phyloP scores from a whole-genome alignment of 2,888 invertebrate species.

The Drosophila conformis region DNA sequence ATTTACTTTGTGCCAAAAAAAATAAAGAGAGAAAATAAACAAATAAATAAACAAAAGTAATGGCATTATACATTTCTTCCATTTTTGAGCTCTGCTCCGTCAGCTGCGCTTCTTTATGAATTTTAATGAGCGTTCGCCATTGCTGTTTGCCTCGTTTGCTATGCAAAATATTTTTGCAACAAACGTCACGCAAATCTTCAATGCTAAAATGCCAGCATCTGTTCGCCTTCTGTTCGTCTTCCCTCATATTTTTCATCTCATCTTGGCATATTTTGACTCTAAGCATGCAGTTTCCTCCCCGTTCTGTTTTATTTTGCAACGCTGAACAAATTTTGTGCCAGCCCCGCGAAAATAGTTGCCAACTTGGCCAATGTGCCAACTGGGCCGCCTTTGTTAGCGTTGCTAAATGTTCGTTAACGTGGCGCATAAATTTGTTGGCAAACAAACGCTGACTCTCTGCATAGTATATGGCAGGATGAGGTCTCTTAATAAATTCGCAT shows the following conservation, averaged over 20 bases:
- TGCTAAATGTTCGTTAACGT: slow-evolving; percentile 77
- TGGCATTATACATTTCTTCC: slow-evolving; percentile 47
- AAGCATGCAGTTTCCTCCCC: slow-evolving; percentile 40
- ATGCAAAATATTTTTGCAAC: slow-evolving; percentile 64
- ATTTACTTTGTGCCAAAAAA: slow-evolving; percentile 52
- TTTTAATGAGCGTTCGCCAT: slow-evolving; percentile 69
- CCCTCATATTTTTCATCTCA: neutral
- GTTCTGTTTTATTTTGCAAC: slow-evolving; percentile 31
- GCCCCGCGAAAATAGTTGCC: slow-evolving; percentile 51
- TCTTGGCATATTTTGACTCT: slow-evolving; percentile 48
- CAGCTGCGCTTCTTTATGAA: slow-evolving; percentile 63
- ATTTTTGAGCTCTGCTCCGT: slow-evolving; percentile 19
- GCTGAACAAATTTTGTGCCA: slow-evolving; percentile 40
- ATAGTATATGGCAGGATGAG: neutral
- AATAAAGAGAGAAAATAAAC: slow-evolving; percentile 18
- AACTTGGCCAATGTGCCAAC: slow-evolving; percentile 70
- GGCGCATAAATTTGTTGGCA: slow-evolving; percentile 74
- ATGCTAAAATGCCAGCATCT: slow-evolving; percentile 50
- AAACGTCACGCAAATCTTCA: slow-evolving; percentile 65
- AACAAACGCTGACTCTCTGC: slow-evolving; percentile 52
- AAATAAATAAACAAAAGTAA: slow-evolving; percentile 59
- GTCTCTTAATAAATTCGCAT: slow-evolving; percentile 51
- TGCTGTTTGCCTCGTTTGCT: slow-evolving; percentile 58
- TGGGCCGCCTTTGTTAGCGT: slow-evolving; percentile 59
- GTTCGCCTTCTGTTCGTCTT: slow-evolving; percentile 2